These are phyloP conservation scores for Apeltes quadracus DNA, from an alignment of 2,113 vertebrate species.

Conservation along the genomic window DNA sequence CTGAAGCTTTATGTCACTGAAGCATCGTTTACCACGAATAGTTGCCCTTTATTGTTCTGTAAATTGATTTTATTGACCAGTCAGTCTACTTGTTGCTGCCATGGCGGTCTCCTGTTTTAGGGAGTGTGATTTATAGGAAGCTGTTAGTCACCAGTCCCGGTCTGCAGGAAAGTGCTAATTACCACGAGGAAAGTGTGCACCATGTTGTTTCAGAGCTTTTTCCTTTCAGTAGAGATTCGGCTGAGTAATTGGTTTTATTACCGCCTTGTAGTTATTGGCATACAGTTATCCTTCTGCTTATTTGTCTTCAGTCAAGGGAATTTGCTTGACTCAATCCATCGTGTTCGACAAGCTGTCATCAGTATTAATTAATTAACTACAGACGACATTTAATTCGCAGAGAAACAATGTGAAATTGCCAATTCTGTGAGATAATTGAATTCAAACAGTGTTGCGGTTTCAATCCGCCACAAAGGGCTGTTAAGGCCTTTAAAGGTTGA, in stretches of 20 bases:
- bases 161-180: conserved; percentile 62
- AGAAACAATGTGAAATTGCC: not conserved
- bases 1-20: not conserved
- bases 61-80: not conserved
- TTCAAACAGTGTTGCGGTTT: not conserved
- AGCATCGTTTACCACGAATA: conserved; percentile 7
- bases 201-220: conserved; percentile 32
- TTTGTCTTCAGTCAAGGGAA: conserved; percentile 3
- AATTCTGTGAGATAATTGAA: not conserved
- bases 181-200: conserved; percentile 42
- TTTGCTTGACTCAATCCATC: conserved; percentile 10
- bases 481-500: conserved; percentile 14
- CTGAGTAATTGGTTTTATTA: conserved; percentile 28
- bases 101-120: conserved; percentile 39
- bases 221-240: conserved; percentile 25
- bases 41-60: not conserved
- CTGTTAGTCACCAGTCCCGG: conserved; percentile 31
- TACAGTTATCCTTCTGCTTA: not conserved
- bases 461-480: not conserved
- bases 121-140: conserved; percentile 53
- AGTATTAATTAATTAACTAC: not conserved
- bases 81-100: not conserved
- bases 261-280: conserved; percentile 1
- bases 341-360: not conserved
- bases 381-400: not conserved